These are phyloP conservation scores for Heterodera filipjevi DNA, from an alignment of 2,888 invertebrate genomes.

Conservation along the genomic window DNA sequence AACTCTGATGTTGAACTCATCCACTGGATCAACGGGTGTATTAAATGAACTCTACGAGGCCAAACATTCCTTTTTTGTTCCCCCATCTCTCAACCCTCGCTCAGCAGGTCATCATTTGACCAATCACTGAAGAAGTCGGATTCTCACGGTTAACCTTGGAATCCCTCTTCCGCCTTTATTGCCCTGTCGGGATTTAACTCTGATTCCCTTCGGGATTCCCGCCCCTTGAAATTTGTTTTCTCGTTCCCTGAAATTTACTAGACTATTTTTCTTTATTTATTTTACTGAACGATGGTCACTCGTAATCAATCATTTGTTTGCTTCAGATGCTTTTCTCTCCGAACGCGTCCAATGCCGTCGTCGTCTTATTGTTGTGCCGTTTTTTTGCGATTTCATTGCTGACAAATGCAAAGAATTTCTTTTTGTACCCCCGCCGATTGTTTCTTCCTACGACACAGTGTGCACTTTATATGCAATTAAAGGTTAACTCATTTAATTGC, in stretches of 20 bases:
- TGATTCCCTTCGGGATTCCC: too few species aligned
- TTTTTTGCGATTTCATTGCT: background rate
- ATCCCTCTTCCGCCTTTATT: too few species aligned
- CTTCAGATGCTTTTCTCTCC: conserved; percentile 10
- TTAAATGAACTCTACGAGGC: conserved; percentile 27
- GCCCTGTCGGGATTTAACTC: too few species aligned
- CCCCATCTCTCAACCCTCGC: conserved; percentile 30
- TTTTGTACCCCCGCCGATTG: conserved; percentile 6
- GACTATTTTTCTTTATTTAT: background rate
- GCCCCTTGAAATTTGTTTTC: too few species aligned
- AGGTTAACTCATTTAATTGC: background rate
- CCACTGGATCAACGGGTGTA: conserved; percentile 16
- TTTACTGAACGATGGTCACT: too few species aligned
- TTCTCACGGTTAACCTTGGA: too few species aligned
- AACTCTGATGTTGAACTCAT: background rate
- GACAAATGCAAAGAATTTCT: background rate
- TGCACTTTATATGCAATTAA: conserved; percentile 28
- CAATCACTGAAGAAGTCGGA: too few species aligned
- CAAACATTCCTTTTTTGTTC: conserved; percentile 31
- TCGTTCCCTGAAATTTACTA: background rate
- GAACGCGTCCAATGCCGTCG: conserved; percentile 11
- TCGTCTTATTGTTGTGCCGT: conserved; percentile 6
- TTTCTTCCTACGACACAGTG: conserved; percentile 25
- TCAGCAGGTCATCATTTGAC: conserved; percentile 26
- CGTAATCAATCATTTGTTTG: too few species aligned